phyloP scores from a whole-genome alignment of 2,113 vertebrate genomes.

The Pungitius pungitius region DNA sequence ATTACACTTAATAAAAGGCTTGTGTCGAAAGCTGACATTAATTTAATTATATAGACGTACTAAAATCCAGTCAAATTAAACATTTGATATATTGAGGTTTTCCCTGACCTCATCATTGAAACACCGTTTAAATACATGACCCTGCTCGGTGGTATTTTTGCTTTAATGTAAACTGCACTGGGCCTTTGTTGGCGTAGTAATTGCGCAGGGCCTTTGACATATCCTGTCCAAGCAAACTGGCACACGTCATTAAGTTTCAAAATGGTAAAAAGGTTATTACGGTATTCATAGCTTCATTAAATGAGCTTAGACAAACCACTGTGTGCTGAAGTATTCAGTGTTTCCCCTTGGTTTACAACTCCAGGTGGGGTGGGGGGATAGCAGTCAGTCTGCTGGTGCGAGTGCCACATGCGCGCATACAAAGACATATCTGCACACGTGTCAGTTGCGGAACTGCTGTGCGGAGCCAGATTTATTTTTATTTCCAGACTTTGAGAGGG shows the following conservation, averaged over 20 bases:
- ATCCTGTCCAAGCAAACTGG: slow-evolving; percentile 35
- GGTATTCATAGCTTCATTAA: slow-evolving; percentile 49
- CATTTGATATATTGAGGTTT: not conserved
- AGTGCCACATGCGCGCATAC: too few relatives aligned
- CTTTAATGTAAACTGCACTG: slow-evolving; percentile 6
- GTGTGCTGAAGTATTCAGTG: not conserved
- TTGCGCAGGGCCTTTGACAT: slow-evolving; percentile 24
- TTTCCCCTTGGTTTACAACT: too few relatives aligned
- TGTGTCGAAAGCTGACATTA: not conserved
- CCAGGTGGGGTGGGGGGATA: too few relatives aligned
- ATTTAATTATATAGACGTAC: not conserved
- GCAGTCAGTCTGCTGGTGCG: too few relatives aligned
- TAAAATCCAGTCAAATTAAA: not conserved
- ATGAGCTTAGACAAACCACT: slow-evolving; percentile 41
- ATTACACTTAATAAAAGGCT: not conserved
- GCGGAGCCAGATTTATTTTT: too few relatives aligned
- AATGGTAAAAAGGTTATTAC: slow-evolving; percentile 36
- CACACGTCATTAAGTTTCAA: slow-evolving; percentile 47
- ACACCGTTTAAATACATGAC: not conserved
- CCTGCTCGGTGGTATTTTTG: not conserved
- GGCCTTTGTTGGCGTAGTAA: slow-evolving; percentile 3
- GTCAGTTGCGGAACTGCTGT: too few relatives aligned
- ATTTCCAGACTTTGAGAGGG: too few relatives aligned
- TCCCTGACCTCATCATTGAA: not conserved
- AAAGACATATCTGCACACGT: too few relatives aligned